Base-by-base conservation (phyloP, 2,888 invertebrate genomes). In the Pherbina coryleti region DNA sequence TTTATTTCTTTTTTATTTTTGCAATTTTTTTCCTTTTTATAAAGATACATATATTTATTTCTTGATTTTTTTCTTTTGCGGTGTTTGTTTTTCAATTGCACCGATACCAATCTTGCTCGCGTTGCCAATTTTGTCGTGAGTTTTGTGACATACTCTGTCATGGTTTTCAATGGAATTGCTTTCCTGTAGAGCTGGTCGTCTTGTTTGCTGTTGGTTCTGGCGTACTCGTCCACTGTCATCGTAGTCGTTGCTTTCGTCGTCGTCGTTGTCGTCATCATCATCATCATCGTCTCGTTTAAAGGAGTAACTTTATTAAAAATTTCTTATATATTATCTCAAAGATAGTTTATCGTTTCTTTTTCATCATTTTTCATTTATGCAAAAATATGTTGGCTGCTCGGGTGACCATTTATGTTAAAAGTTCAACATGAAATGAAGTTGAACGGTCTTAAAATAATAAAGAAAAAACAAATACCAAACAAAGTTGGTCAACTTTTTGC, bases 361-460 rank as follows among this genome's bases (percentile, higher is more conserved):
- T 79, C 78, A 84, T 85, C 86, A 85, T 85, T 86, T 84, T 76
- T 83, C 76, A 85, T 85, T 85, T 86, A 85, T 85, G 86, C 85
- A 84, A 86, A 85, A 85, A 82, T 34, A 34, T 74, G 25, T 51
- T 62, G 19, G 49, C 11, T 66, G 74, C 51, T 49, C 74, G 64
- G 64, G 51, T 64, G 64, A 53, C 64, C 64, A 64, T 64, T 74
- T 64, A 53, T 64, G 62, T 49, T 64, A 28, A 66, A 51, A 74
- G 74, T 74, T 74, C 74, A 74, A 17, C 34, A 64, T 64, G 0
- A 25, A 66, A 49, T 28, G 28, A 17, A 62, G n/a, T 64, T 53
- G n/a, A 66, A 51, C 34, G 64, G 64, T 66, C 28, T 49, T 19
- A 28, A 49, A 74, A 34, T 55, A 14, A 74, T 74, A 31, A 64